Evolutionary conservation across 2,113 vertebrate genomes (phyloP), one percentile per base, ranked within the genome.

Genomic region (Lutjanus erythropterus): DNA sequence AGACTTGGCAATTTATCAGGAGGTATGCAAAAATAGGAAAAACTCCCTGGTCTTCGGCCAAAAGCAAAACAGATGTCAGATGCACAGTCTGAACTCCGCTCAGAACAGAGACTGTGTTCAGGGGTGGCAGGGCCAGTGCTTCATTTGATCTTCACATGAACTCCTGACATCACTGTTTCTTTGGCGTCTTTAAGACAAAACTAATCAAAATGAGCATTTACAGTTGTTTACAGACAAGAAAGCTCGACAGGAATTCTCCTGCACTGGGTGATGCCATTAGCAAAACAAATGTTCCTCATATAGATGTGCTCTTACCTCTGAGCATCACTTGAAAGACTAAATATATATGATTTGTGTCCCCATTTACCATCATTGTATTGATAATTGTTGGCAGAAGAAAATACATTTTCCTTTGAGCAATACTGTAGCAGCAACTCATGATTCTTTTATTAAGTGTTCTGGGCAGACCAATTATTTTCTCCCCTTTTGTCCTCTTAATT

Each of bases 21-120:
- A 42, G 39, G 9, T 81, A 93, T 93, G 92, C 91, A 92, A 93
- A 92, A 62, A 60, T 75, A 88, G 49, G 47, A 27, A 89, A 76
- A 88, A 60, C 50, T 1, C 25, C 19, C 10, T 62, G 55, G 41
- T 80, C 21, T 44, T 78, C 37, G 46, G 18, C 37, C 50, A 84
- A 61, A 83, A 78, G 15, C 31, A 61, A 66, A 41, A 21, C 8
- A 67, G 16, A 59, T 9, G 1, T 41, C 49, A 64, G 11, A 12
- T 3, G 41, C 5, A 21, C 19, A 68, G 31, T 69, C 53, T 33
- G 23, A 74, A 78, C 44, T 35, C 21, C 31, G 10, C 3, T 31
- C 0, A 35, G 46, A 39, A 6, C n/a, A 9, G 2, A 37, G 19
- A 19, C 19, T 29, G 23, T 33, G n/a, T 71, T n/a, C n/a, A n/a